Base-by-base conservation (phyloP, 1,140 invertebrate genomes). In the Drosophila ironensis region DNA sequence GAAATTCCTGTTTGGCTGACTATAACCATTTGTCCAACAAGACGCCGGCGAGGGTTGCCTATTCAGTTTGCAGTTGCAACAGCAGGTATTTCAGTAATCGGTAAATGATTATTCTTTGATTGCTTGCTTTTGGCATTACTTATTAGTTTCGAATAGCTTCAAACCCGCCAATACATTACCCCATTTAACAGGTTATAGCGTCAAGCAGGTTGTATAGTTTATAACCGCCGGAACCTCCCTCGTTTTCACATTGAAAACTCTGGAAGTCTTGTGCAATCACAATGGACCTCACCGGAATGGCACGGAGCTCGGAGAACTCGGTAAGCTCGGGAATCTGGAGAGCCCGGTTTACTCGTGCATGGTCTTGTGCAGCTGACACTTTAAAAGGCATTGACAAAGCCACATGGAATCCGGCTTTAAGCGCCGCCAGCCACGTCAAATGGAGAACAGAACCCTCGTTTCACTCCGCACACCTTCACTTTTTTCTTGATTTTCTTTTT, bases 321-420 rank as follows among this genome's bases (percentile, higher is more conserved):
- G n/a, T n/a, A n/a, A 37, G 46, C 22, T 22, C 17, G 22, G 5
- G 24, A 38, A 46, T 45, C 54, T 37, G 5, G 24, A 30, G 56
- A 8, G 14, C 30, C 11, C 30, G 11, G 30, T 12, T 12, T 50
- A 66, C 66, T 76, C 72, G 61, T 37, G 24, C 67, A 38, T 22
- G 46, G 51, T 35, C 61, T 48, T 30, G 42, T 77, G 77, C 77
- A 84, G 77, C 56, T 77, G 78, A 59, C 78, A 81, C 73, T 81
- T 72, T 84, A 77, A 76, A 81, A 77, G 48, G 72, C 72, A 84
- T 60, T 63, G 61, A 22, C 59, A 76, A 50, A 77, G 72, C 72
- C 72, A 46, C 45, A 51, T 46, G 30, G 63, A 81, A 68, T 72
- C 60, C 57, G 20, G 56, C 77, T 84, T 81, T 84, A 81, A 77